These are phyloP conservation scores for Andrena flavipes DNA, from an alignment of 2,888 invertebrate species.

Conservation along the genomic window DNA sequence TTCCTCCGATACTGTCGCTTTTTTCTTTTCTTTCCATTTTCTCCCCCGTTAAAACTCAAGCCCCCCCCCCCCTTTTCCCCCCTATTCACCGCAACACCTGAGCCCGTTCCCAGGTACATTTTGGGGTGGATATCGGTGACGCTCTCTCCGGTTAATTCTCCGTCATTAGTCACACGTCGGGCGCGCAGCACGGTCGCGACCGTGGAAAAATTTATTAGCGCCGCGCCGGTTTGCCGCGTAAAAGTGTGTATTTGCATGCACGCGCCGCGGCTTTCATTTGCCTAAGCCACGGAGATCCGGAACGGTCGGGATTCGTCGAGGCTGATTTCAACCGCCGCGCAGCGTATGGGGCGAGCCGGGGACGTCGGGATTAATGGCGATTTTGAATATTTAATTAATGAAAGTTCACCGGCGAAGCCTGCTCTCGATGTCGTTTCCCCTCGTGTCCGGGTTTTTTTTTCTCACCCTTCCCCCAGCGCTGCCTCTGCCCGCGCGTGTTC, in stretches of 20 bases:
- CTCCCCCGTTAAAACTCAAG: conserved; percentile 4
- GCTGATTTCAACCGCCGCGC: conserved; percentile 69
- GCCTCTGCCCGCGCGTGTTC: background rate
- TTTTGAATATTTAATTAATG: conserved; percentile 80
- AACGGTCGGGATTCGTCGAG: conserved; percentile 70
- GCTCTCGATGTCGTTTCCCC: conserved; percentile 45
- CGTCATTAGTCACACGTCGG: conserved; percentile 75
- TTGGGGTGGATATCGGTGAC: conserved; percentile 46
- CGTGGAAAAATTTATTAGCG: conserved; percentile 76
- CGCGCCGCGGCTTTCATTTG: conserved; percentile 76
- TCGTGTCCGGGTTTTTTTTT: conserved; percentile 17
- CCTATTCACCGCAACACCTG: conserved; percentile 55
- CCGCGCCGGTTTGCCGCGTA: conserved; percentile 61
- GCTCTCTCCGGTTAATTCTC: conserved; percentile 72
- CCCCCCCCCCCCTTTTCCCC: conserved; percentile 30
- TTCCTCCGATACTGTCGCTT: no score
- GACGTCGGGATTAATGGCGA: conserved; percentile 72
- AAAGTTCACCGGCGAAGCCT: conserved; percentile 56
- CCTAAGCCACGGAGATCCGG: conserved; percentile 75
- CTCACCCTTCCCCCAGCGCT: conserved; percentile 1
- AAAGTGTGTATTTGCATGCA: conserved; percentile 76
- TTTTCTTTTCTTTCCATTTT: conserved; percentile 25
- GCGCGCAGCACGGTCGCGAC: conserved; percentile 26
- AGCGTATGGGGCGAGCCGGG: conserved; percentile 14
- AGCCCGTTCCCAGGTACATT: conserved; percentile 63